phyloP scores from a whole-genome alignment of 1,140 invertebrate genomes.

The Thaumetopoea pityocampa region DNA sequence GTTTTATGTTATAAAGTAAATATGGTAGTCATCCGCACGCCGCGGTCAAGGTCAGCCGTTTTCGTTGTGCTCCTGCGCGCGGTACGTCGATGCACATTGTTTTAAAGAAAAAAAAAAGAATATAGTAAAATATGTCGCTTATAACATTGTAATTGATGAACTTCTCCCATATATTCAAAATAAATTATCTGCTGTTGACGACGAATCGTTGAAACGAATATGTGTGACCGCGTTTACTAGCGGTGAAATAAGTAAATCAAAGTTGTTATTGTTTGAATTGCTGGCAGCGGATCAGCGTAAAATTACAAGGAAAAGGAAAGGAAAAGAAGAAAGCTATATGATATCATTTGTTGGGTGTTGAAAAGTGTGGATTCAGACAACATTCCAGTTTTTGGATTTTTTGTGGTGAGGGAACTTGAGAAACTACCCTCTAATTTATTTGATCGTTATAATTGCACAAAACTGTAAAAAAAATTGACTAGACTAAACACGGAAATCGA shows the following conservation, averaged over 20 bases:
- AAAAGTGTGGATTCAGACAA: slow-evolving; percentile 13
- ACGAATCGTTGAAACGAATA: slow-evolving; percentile 16
- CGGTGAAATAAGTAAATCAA: slow-evolving; percentile 21
- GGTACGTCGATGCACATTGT: no score
- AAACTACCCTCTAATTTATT: slow-evolving; percentile 19
- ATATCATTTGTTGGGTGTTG: slow-evolving; percentile 8
- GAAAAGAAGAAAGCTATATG: slow-evolving; percentile 14
- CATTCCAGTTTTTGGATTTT: slow-evolving; percentile 17
- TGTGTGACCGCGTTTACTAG: slow-evolving; percentile 19
- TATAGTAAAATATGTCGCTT: no score
- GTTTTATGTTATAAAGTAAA: no score
- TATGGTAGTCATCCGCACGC: no score
- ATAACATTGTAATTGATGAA: slow-evolving; percentile 26
- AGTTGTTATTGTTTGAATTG: slow-evolving; percentile 18
- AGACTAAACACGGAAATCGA: slow-evolving; percentile 9
- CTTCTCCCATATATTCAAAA: slow-evolving; percentile 21
- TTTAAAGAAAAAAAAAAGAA: no score
- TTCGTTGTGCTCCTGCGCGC: no score
- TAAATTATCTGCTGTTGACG: slow-evolving; percentile 22
- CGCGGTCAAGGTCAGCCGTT: no score
- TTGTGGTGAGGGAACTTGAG: slow-evolving; percentile 15
- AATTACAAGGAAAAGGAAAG: slow-evolving; percentile 16
- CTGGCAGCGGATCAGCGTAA: slow-evolving; percentile 16
- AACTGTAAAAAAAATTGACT: slow-evolving; percentile 14
- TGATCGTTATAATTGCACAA: slow-evolving; percentile 19